Conservation (phyloP, 2,113 vertebrate genomes). For the Limanda limanda region DNA sequence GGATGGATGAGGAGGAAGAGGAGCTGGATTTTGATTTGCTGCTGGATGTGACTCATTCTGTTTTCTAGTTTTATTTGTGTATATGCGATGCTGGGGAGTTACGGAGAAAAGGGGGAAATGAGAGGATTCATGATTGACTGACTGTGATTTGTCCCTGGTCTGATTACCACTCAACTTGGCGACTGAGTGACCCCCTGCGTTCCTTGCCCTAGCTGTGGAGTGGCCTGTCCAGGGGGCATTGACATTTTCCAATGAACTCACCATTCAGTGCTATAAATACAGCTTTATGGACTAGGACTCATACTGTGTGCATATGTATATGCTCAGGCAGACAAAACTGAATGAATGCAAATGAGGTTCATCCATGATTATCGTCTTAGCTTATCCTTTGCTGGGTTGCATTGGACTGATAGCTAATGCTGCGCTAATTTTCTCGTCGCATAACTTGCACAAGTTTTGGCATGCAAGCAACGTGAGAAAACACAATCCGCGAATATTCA, state of each 20-base stretch:
- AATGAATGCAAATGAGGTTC: background rate
- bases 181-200: conserved; percentile 21
- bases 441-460: too few species aligned
- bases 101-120: background rate
- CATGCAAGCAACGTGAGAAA: too few species aligned
- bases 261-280: conserved; percentile 46
- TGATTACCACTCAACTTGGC: conserved; percentile 28
- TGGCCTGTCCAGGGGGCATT: conserved; percentile 37
- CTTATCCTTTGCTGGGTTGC: too few species aligned
- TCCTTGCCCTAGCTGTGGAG: conserved; percentile 22
- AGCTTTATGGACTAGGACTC: conserved; percentile 11
- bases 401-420: too few species aligned
- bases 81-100: background rate
- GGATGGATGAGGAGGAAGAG: conserved; percentile 1
- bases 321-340: background rate
- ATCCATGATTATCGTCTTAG: background rate
- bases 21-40: background rate
- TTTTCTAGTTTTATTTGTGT: background rate
- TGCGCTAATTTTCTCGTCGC: too few species aligned
- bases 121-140: background rate
- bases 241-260: conserved; percentile 42
- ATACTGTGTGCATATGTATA: background rate
- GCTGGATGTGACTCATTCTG: background rate
- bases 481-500: too few species aligned
- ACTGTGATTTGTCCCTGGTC: background rate